Evolutionary conservation across 1,140 invertebrate species (phyloP), one percentile per base, ranked within the genome.

Genomic region (Solenopsis invicta): DNA sequence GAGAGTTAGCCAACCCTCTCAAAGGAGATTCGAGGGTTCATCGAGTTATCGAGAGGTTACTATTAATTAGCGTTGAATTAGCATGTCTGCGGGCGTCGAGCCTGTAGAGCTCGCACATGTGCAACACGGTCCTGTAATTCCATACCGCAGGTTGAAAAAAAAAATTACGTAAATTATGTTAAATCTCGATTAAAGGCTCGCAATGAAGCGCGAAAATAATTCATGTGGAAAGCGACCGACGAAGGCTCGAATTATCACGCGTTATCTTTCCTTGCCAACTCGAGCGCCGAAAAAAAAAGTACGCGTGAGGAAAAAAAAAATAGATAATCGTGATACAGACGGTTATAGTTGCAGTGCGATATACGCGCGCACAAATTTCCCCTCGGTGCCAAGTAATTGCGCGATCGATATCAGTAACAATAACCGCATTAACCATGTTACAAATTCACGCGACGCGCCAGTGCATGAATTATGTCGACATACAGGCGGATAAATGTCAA

Each of bases 1-100:
- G 71, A 75, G 85, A 78, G 77, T 89, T 86, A 29, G 29, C 29
- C 0, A 29, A 2, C 29, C 29, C 29, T 29, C 29, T 29, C 29
- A 29, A 29, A 29, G 29, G 29, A 29, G 81, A 87, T 82, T 67
- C 80, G 71, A 75, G 85, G 84, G 77, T 89, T 86, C 8, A 84
- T 52, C 45, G 71, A 29, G 69, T 90, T 88, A 90, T 86, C 89
- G 89, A 88, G 87, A 89, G 90, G 80, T 89, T 91, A 90, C 89
- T 89, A 92, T 91, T 89, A 91, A 92, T 92, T 91, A 85, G 21
- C 66, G 76, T 75, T 66, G 66, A 91, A 89, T 91, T 88, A 81
- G 67, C 71, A 61, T 66, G 29, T 59, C 77, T 82, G 45, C n/a
- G 34, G 75, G 52, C 82, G 66, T 50, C 24, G 45, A 41, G 61